A percentile compares a stretch with the other conserved stretches of the same genome.
Conservation (phyloP, 2,888 invertebrate genomes). For the Drosophila yooni region DNA sequence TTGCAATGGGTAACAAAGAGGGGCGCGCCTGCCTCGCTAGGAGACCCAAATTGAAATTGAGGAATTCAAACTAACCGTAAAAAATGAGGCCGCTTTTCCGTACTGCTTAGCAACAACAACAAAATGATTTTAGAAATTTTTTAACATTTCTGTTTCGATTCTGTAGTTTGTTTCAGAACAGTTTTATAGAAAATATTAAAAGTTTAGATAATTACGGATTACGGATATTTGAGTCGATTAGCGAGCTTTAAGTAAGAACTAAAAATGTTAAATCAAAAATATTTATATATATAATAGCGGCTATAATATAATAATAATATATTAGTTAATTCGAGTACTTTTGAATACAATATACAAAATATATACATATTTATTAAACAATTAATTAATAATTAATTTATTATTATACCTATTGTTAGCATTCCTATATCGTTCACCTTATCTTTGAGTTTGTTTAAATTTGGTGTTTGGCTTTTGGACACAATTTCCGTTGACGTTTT, state of each 20-base stretch:
- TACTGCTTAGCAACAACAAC: not conserved
- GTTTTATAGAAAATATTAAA: not conserved
- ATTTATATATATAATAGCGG: too few species aligned
- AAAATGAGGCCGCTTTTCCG: not conserved
- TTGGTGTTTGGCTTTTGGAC: conserved; percentile 5
- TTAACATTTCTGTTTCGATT: not conserved
- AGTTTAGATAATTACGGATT: too few species aligned
- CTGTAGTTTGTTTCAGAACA: not conserved
- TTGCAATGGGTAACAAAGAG: conserved; percentile 12
- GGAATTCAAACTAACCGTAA: not conserved
- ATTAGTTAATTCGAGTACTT: too few species aligned
- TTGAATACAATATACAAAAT: too few species aligned
- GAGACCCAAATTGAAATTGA: conserved; percentile 4
- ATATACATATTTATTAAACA: too few species aligned
- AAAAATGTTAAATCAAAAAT: not conserved
- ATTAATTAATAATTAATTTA: not conserved
- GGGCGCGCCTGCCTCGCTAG: conserved; percentile 25
- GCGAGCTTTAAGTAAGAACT: not conserved
- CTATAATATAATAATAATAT: not conserved
- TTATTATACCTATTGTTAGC: not conserved
- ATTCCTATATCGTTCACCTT: conserved; percentile 5
- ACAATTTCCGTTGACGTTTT: conserved; percentile 5
- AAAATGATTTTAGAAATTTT: not conserved
- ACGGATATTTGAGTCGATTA: not conserved
- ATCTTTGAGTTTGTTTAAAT: conserved; percentile 16